Conservation (phyloP, 2,797 vertebrate species). For the Picus viridis region DNA sequence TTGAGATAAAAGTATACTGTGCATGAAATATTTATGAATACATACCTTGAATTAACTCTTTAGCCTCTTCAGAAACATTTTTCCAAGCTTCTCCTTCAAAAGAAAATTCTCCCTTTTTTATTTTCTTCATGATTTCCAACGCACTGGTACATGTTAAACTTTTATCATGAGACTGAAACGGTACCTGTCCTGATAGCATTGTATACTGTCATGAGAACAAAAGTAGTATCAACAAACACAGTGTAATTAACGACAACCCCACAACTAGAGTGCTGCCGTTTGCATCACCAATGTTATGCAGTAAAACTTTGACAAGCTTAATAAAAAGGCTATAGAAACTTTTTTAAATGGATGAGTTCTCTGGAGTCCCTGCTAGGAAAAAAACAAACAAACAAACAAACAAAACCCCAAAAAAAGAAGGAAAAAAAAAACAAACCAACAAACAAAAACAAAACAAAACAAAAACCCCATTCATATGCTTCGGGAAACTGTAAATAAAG, state of each 20-base stretch:
- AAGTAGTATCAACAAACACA: constrained; percentile 21
- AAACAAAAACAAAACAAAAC: too few relatives aligned
- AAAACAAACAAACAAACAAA: too few relatives aligned
- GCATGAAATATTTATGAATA: not conserved
- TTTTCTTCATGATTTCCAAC: constrained; percentile 98
- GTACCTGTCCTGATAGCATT: constrained; percentile 98
- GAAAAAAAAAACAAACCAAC: not conserved
- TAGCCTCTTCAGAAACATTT: constrained; percentile 95
- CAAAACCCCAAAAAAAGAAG: too few relatives aligned
- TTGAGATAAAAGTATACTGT: not conserved
- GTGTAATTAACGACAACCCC: not conserved
- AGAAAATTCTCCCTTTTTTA: constrained; percentile 97
- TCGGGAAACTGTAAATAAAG: not conserved
- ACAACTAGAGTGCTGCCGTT: not conserved
- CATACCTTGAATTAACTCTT: constrained; percentile 95
- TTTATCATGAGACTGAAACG: constrained; percentile 95
- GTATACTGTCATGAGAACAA: constrained; percentile 86
- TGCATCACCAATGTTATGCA: not conserved
- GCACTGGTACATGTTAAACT: constrained; percentile 92
- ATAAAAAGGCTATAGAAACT: not conserved
- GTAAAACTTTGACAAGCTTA: not conserved
- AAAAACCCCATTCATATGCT: not conserved
- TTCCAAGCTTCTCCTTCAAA: constrained; percentile 97
- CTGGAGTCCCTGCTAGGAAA: not conserved
- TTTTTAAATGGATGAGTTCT: not conserved